Conservation (phyloP, 2,888 invertebrate species). For the Poecilobothrus nobilitatus region DNA sequence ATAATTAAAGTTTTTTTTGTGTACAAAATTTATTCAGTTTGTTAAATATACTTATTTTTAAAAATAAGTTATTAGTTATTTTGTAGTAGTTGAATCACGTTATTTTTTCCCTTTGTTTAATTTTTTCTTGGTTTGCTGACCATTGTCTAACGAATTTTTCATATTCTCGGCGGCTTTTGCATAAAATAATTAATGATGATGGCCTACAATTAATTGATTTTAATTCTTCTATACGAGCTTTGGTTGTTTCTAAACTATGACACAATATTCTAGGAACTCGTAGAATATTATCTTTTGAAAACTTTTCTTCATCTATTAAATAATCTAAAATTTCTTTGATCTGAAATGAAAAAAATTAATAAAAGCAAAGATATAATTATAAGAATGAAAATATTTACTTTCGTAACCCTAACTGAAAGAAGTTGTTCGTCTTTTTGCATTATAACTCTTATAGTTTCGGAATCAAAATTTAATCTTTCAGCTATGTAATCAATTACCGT, state of each 20-base stretch:
- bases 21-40: slow-evolving; percentile 19
- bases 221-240: slow-evolving; percentile 47
- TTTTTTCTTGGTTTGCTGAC: slow-evolving; percentile 19
- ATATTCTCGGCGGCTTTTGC: slow-evolving; percentile 50
- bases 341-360: slow-evolving; percentile 35
- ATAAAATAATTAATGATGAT: slow-evolving; percentile 49
- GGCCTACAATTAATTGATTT: slow-evolving; percentile 45
- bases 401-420: slow-evolving; percentile 48
- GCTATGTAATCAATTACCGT: slow-evolving; percentile 49
- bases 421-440: slow-evolving; percentile 48
- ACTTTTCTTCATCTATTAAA: slow-evolving; percentile 47
- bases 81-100: background rate
- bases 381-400: slow-evolving; percentile 41
- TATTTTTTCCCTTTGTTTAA: background rate
- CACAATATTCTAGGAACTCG: slow-evolving; percentile 49
- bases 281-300: slow-evolving; percentile 47
- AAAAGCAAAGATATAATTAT: slow-evolving; percentile 7
- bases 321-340: slow-evolving; percentile 53
- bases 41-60: slow-evolving; percentile 21
- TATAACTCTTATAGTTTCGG: slow-evolving; percentile 46
- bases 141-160: slow-evolving; percentile 46
- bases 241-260: slow-evolving; percentile 50
- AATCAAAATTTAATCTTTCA: slow-evolving; percentile 46
- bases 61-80: background rate
- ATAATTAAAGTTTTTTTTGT: too few species aligned